Percentiles rank a stretch among this genome's conserved stretches.
These are phyloP conservation scores for Heliothis peltigera DNA, from an alignment of 2,888 invertebrate species.

Conservation along the genomic window DNA sequence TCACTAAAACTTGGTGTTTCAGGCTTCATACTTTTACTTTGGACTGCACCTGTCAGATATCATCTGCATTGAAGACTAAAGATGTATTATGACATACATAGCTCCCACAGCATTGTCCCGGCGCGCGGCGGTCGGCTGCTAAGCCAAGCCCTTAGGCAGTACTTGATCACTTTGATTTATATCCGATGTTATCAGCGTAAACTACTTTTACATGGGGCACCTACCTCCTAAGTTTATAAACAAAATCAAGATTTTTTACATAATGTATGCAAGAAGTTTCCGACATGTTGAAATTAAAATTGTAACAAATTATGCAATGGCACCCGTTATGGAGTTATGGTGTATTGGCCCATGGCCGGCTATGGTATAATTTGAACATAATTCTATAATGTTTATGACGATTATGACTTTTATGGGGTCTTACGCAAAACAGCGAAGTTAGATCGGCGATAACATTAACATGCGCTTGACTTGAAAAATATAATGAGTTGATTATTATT, in stretches of 20 bases:
- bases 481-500: conserved; percentile 44
- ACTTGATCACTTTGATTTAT: not conserved
- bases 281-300: conserved; percentile 38
- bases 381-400: conserved; percentile 64
- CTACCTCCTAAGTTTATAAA: conserved; percentile 19
- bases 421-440: conserved; percentile 56
- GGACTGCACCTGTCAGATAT: not conserved
- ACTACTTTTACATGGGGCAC: not conserved
- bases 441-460: conserved; percentile 45
- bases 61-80: not conserved
- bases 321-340: conserved; percentile 46
- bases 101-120: not conserved
- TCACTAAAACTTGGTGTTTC: too few species aligned
- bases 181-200: not conserved
- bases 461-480: conserved; percentile 36
- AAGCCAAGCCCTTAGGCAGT: not conserved
- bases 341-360: conserved; percentile 45
- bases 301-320: conserved; percentile 49
- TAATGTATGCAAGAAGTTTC: conserved; percentile 36
- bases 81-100: not conserved
- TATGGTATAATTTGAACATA: conserved; percentile 63
- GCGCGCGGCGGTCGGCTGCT: not conserved
- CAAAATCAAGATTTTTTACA: conserved; percentile 32
- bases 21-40: not conserved
- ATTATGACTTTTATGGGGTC: conserved; percentile 56